A percentile compares a stretch with the other conserved stretches of the same genome.
Evolutionary conservation across 2,113 vertebrate genomes (phyloP).

Genomic region (Limnothrissa miodon): DNA sequence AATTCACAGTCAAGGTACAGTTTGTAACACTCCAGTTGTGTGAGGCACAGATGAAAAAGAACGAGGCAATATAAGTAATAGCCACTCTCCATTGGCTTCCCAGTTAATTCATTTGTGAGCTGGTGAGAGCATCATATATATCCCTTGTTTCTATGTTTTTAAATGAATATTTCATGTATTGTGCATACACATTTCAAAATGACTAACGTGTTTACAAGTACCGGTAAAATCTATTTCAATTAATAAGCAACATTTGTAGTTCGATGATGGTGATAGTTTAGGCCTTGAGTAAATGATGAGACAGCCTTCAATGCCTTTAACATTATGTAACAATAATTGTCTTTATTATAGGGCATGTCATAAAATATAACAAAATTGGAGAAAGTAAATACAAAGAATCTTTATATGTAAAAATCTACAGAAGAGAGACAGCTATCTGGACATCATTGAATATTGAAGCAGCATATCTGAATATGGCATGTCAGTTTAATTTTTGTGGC

Average conservation of each 20-base stretch:
- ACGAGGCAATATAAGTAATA: not conserved
- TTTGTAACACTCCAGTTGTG: not conserved
- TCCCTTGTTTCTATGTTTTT: conserved; percentile 28
- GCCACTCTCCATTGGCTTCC: conserved; percentile 3
- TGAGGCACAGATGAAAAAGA: not conserved
- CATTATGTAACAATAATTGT: conserved; percentile 17
- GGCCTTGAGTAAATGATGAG: conserved; percentile 22
- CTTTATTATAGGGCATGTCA: conserved; percentile 9
- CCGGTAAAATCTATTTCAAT: conserved; percentile 28
- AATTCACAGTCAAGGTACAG: not conserved
- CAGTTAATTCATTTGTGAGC: conserved; percentile 32
- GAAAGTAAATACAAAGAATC: not conserved
- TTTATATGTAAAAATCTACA: not conserved
- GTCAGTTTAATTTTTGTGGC: not conserved
- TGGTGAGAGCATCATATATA: conserved; percentile 23
- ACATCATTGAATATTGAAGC: too few species aligned
- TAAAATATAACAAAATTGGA: not conserved
- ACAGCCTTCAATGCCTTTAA: not conserved
- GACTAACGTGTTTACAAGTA: conserved; percentile 37
- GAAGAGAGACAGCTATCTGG: too few species aligned
- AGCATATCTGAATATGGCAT: not conserved
- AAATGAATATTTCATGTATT: conserved; percentile 50
- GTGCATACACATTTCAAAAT: conserved; percentile 29
- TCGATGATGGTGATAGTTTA: conserved; percentile 33
- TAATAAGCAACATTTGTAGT: conserved; percentile 31